These are phyloP conservation scores for Pseudopipra pipra DNA, from an alignment of 2,113 vertebrate genomes.

Conservation along the genomic window DNA sequence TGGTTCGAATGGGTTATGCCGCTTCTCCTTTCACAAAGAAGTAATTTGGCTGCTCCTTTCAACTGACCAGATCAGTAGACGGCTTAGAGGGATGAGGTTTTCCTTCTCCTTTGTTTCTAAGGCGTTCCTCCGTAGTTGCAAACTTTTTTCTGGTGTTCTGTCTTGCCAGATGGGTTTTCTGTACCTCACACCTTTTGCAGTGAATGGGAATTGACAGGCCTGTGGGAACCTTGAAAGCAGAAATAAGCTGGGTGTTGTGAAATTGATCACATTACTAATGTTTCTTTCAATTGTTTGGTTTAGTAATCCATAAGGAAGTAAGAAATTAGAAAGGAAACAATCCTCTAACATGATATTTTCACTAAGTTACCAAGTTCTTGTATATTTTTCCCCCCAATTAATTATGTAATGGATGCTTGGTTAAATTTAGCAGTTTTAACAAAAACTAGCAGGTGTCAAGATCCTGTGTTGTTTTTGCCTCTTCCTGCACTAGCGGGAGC, in stretches of 20 bases:
- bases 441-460: neutral
- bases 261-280: neutral
- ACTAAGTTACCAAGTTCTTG: neutral
- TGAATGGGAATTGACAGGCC: neutral
- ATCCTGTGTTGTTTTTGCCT: neutral
- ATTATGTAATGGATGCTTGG: neutral
- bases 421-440: neutral
- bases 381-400: neutral
- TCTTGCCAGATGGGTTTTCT: neutral
- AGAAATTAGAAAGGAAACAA: neutral
- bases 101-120: neutral
- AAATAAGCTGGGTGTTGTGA: neutral
- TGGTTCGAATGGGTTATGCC: neutral
- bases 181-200: neutral
- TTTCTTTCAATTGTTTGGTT: neutral
- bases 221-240: neutral
- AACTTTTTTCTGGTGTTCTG: neutral
- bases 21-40: neutral
- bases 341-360: neutral
- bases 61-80: neutral
- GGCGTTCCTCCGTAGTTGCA: neutral
- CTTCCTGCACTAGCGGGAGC: fast-evolving
- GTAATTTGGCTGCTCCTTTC: neutral
- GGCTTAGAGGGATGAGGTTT: neutral
- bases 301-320: neutral